phyloP scores from a whole-genome alignment of 2,113 vertebrate genomes.

The Epinephelus cyanopodus region DNA sequence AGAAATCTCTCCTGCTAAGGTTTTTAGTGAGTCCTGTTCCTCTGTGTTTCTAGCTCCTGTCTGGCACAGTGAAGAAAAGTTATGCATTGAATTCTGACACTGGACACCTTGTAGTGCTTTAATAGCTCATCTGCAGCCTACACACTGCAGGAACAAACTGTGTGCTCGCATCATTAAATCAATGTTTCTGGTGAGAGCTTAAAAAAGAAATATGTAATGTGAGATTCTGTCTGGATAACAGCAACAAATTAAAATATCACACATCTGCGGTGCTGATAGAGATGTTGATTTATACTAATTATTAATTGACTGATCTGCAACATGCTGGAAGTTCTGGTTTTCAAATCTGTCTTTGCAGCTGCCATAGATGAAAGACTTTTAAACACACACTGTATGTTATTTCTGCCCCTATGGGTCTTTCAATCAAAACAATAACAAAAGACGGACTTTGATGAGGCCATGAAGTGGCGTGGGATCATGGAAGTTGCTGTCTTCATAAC shows the following conservation, averaged over 20 bases:
- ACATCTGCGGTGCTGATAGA: neutral
- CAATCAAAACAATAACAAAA: too few species aligned
- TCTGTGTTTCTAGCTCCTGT: neutral
- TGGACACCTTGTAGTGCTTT: conserved; percentile 4
- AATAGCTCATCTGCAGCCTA: conserved; percentile 19
- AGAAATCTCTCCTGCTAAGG: neutral
- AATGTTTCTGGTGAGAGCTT: conserved; percentile 7
- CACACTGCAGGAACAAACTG: neutral
- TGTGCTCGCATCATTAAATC: conserved; percentile 13
- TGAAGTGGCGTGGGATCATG: too few species aligned
- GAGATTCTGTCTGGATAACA: neutral
- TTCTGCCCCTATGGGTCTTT: too few species aligned
- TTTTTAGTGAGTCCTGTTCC: neutral
- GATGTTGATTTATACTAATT: neutral
- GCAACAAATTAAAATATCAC: neutral
- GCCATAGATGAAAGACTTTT: neutral
- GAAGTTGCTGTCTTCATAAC: too few species aligned
- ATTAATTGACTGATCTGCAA: neutral
- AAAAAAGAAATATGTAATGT: neutral
- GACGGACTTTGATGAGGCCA: too few species aligned
- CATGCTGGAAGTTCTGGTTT: neutral
- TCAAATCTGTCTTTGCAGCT: neutral
- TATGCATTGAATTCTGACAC: neutral
- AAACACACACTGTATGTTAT: too few species aligned
- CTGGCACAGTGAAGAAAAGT: neutral